Percentiles rank a stretch among this genome's conserved stretches.
Conservation (phyloP, 2,888 invertebrate genomes). For the Notodonta ziczac region DNA sequence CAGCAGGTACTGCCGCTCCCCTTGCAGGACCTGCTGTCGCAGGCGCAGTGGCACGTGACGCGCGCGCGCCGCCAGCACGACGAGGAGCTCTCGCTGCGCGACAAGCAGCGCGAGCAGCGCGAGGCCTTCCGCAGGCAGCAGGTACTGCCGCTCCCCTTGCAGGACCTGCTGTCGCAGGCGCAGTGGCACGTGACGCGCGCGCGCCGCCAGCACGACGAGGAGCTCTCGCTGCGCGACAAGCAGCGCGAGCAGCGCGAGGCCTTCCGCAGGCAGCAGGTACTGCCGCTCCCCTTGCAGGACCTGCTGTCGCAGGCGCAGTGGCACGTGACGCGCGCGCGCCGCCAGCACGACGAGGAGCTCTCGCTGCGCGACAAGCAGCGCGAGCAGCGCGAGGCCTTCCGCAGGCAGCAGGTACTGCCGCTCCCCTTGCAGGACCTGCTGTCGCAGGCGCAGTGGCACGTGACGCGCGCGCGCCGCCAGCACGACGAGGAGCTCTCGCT, state of each 20-base stretch:
- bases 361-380: conserved; percentile 54
- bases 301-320: conserved; percentile 97
- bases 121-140: conserved; percentile 86
- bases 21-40: conserved; percentile 89
- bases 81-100: conserved; percentile 65
- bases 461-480: conserved; percentile 93
- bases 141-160: too few relatives aligned
- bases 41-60: conserved; percentile 97
- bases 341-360: conserved; percentile 88
- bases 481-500: conserved; percentile 97
- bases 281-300: conserved; percentile 62
- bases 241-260: conserved; percentile 96
- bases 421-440: conserved; percentile 87
- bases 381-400: conserved; percentile 91
- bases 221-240: conserved; percentile 92
- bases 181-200: conserved; percentile 98
- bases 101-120: conserved; percentile 84
- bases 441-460: conserved; percentile 98
- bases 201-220: conserved; percentile 96
- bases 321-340: conserved; percentile 94
- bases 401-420: conserved; percentile 40
- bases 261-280: conserved; percentile 72
- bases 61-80: conserved; percentile 94
- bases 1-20: background rate
- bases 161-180: conserved; percentile 96